These are phyloP conservation scores for Beroe forskalii DNA, from an alignment of 37 sponge, comb jelly and placozoan species.

Conservation along the genomic window DNA sequence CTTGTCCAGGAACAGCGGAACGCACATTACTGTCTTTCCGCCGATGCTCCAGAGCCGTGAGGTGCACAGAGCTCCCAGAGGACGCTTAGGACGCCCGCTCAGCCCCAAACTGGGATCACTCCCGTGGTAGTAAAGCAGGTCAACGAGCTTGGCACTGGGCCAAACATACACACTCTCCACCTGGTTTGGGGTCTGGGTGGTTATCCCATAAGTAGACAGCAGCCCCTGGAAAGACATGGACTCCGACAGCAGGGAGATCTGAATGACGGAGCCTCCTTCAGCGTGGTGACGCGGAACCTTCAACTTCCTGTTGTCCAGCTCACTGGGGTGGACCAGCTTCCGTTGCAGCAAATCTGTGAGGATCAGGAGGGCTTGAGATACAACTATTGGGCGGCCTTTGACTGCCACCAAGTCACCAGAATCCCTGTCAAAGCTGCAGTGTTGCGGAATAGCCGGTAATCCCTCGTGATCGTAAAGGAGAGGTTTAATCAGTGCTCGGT, in stretches of 20 bases:
- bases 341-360: background rate
- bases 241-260: conserved; percentile 85
- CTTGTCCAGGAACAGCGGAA: conserved; percentile 76
- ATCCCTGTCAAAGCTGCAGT: background rate
- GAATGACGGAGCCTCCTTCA: conserved; percentile 71
- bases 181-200: conserved; percentile 84
- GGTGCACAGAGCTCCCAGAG: conserved; percentile 82
- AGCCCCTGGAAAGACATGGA: conserved; percentile 79
- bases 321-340: background rate
- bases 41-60: conserved; percentile 74
- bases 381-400: background rate
- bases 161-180: conserved; percentile 80
- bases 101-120: conserved; percentile 77
- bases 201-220: conserved; percentile 87
- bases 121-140: conserved; percentile 73
- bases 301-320: background rate
- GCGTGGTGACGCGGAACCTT: background rate
- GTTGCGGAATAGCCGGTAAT: background rate
- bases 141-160: conserved; percentile 71
- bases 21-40: conserved; percentile 74
- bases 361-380: background rate
- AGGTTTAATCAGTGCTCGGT: background rate
- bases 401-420: background rate
- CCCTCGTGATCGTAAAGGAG: background rate
- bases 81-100: conserved; percentile 81